Evolutionary conservation across 1,140 invertebrate genomes (phyloP).

Genomic region (Pseudomyrmex pallidus): DNA sequence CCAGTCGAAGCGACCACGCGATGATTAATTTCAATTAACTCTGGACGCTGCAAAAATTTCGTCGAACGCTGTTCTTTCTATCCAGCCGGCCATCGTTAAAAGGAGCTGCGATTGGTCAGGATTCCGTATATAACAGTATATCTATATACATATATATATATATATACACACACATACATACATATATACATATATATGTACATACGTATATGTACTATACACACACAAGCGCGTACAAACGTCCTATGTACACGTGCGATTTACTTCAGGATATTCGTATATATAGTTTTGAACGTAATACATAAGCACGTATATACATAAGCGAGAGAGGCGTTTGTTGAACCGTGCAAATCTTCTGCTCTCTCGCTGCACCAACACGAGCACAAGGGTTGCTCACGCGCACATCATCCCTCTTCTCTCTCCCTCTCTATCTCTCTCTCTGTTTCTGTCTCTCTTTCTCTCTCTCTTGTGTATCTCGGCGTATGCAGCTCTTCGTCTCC

Average conservation of each 20-base stretch:
- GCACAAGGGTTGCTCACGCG: slow-evolving; percentile 12
- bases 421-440: background rate
- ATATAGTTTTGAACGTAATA: slow-evolving; percentile 52
- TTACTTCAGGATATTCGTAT: slow-evolving; percentile 56
- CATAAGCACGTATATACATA: slow-evolving; percentile 18
- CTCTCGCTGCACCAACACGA: slow-evolving; percentile 46
- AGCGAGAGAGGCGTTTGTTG: slow-evolving; percentile 58
- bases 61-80: slow-evolving; percentile 26
- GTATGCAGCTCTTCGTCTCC: slow-evolving; percentile 45
- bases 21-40: slow-evolving; percentile 41
- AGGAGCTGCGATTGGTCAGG: slow-evolving; percentile 50
- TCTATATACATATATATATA: background rate
- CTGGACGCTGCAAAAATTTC: slow-evolving; percentile 24
- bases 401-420: slow-evolving; percentile 28
- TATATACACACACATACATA: background rate
- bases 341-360: slow-evolving; percentile 59
- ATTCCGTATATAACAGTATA: slow-evolving; percentile 19
- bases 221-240: background rate
- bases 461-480: slow-evolving; percentile 53
- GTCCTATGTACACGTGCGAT: slow-evolving; percentile 50
- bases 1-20: background rate
- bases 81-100: slow-evolving; percentile 22
- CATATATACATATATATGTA: background rate
- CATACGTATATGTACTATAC: background rate
- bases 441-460: background rate